Percentiles rank a stretch among this genome's conserved stretches.
phyloP scores from a whole-genome alignment of 2,888 invertebrate species.

The Synergus umbraculus region DNA sequence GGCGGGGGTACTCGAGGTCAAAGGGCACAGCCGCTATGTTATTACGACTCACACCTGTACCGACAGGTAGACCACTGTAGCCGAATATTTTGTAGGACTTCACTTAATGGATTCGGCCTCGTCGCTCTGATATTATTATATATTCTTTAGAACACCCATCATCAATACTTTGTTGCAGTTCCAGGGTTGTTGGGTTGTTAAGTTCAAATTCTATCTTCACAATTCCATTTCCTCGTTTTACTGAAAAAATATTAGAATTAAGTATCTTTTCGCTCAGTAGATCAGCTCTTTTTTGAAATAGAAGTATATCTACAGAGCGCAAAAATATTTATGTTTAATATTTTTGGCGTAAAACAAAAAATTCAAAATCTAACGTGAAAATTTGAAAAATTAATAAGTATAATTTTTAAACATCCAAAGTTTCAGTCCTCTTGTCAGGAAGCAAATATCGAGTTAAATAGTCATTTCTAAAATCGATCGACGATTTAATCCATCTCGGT shows the following conservation, averaged over 20 bases:
- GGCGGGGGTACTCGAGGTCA: conserved; percentile 68
- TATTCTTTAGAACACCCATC: background rate
- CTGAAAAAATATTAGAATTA: no score
- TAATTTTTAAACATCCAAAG: background rate
- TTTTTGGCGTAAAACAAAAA: no score
- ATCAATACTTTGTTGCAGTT: background rate
- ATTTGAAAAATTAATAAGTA: background rate
- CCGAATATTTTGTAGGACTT: conserved; percentile 54
- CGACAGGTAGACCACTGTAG: conserved; percentile 49
- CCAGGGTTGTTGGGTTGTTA: background rate
- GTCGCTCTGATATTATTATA: conserved; percentile 3
- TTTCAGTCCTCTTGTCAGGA: background rate
- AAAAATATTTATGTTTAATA: no score
- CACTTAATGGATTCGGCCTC: conserved; percentile 51
- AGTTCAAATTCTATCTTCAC: no score
- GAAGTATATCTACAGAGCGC: no score
- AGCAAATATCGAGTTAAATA: background rate
- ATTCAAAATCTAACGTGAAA: no score
- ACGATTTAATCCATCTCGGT: conserved; percentile 26
- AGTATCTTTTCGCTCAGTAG: no score
- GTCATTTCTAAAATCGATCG: background rate
- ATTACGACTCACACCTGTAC: conserved; percentile 76
- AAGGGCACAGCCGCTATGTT: conserved; percentile 72
- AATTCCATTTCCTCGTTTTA: no score
- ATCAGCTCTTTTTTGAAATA: no score